Evolutionary conservation across 2,113 vertebrate species (phyloP).

Genomic region (Amazona guildingii): DNA sequence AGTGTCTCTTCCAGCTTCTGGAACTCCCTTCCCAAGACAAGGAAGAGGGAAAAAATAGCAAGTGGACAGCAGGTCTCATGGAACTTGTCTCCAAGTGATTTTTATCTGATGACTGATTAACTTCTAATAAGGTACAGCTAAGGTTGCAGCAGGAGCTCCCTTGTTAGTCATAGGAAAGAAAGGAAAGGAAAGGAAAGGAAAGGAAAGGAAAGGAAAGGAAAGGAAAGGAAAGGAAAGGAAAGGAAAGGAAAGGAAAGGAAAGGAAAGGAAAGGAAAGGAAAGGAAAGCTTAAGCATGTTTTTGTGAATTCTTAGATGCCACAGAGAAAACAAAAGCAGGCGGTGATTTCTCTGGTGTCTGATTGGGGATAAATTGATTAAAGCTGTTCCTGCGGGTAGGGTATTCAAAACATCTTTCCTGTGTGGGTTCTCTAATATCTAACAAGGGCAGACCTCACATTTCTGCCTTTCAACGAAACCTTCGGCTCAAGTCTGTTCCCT

Average conservation of each 20-base stretch:
- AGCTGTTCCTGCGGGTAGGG: background rate
- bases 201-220: no score
- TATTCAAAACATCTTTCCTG: background rate
- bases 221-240: rapidly evolving
- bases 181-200: no score
- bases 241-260: rapidly evolving
- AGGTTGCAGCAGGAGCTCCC: background rate
- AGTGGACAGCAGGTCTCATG: background rate
- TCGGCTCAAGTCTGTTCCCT: background rate
- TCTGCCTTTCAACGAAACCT: background rate
- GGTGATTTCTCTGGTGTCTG: background rate
- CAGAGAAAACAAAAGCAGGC: background rate
- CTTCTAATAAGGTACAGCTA: background rate
- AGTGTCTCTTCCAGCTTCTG: constrained; percentile 27
- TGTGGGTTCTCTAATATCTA: background rate
- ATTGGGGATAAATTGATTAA: background rate
- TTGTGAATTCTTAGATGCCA: background rate
- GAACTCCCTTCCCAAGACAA: constrained; percentile 11
- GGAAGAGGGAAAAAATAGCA: background rate
- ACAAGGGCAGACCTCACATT: background rate
- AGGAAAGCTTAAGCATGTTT: background rate
- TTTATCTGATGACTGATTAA: background rate
- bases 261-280: rapidly evolving
- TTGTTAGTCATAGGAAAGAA: background rate
- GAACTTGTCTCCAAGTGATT: background rate